Evolutionary conservation across 1,140 invertebrate species (phyloP).

Genomic region (Papilio polyxenes): DNA sequence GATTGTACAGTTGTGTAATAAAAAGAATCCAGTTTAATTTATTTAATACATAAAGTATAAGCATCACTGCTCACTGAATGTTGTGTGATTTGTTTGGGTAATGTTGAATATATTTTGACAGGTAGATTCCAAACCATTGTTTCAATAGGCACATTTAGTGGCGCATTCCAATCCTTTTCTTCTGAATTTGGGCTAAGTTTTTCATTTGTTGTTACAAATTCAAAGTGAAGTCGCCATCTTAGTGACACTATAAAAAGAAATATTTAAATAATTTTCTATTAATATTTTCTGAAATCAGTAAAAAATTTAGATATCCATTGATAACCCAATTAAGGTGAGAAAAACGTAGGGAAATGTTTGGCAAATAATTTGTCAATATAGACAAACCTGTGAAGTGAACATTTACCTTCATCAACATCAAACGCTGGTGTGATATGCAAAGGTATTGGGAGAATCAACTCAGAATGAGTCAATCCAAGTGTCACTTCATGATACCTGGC

Average conservation of each 20-base stretch:
- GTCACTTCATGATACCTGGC: slow-evolving; percentile 97
- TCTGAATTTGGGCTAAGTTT: slow-evolving; percentile 74
- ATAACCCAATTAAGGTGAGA: too few relatives aligned
- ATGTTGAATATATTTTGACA: slow-evolving; percentile 94
- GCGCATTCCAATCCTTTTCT: slow-evolving; percentile 89
- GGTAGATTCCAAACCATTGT: slow-evolving; percentile 99
- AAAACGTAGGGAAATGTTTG: too few relatives aligned
- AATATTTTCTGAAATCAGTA: not conserved
- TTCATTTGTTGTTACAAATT: slow-evolving; percentile 93
- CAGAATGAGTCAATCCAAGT: slow-evolving; percentile 91
- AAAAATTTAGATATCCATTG: too few relatives aligned
- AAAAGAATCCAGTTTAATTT: slow-evolving; percentile 35
- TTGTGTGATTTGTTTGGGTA: slow-evolving; percentile 89
- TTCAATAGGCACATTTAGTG: slow-evolving; percentile 92
- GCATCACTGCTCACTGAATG: slow-evolving; percentile 75
- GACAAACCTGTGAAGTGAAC: not conserved
- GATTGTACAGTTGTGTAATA: not conserved
- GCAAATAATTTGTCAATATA: too few relatives aligned
- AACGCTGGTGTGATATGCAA: slow-evolving; percentile 96
- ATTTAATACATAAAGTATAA: slow-evolving; percentile 76
- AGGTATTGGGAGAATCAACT: slow-evolving; percentile 95
- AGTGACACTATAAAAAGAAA: slow-evolving; percentile 86
- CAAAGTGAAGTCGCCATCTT: slow-evolving; percentile 97
- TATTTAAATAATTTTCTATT: slow-evolving; percentile 33
- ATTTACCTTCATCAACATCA: slow-evolving; percentile 88